Percentiles rank a stretch among this genome's conserved stretches.
These are phyloP conservation scores for Melipona beecheii DNA, from an alignment of 2,888 invertebrate species.

Conservation along the genomic window DNA sequence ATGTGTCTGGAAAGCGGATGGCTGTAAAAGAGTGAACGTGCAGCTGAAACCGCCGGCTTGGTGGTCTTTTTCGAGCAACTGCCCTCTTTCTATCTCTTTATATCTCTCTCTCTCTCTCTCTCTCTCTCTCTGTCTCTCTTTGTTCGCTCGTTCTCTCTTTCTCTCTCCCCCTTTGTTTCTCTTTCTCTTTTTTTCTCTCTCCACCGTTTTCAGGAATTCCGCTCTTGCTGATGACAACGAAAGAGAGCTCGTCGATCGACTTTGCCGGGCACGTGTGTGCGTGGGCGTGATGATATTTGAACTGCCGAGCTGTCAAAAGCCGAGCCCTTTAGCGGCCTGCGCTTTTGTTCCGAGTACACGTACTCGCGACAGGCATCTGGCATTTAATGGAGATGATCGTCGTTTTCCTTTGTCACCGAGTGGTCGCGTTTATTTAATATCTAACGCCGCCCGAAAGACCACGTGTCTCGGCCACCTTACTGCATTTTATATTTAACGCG, in stretches of 20 bases:
- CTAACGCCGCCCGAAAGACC: slow-evolving; percentile 22
- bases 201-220: slow-evolving; percentile 42
- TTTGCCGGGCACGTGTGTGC: slow-evolving; percentile 44
- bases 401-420: slow-evolving; percentile 40
- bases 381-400: slow-evolving; percentile 50
- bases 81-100: slow-evolving; percentile 15
- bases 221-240: slow-evolving; percentile 37
- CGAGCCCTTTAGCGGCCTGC: slow-evolving; percentile 45
- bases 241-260: slow-evolving; percentile 59
- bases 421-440: slow-evolving; percentile 39
- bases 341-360: slow-evolving; percentile 52
- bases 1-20: slow-evolving; percentile 41
- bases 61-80: slow-evolving; percentile 32
- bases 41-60: slow-evolving; percentile 40
- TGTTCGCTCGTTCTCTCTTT: neutral
- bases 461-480: slow-evolving; percentile 33
- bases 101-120: neutral
- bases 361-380: slow-evolving; percentile 41
- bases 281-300: slow-evolving; percentile 55
- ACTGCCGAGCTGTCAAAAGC: slow-evolving; percentile 56
- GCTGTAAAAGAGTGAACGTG: slow-evolving; percentile 54
- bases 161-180: neutral
- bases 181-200: neutral
- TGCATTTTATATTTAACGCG: slow-evolving; percentile 22
- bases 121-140: neutral